A percentile compares a stretch with the other conserved stretches of the same genome.
Evolutionary conservation across 2,797 vertebrate genomes (phyloP).

Genomic region (Ptychadena robeensis): DNA sequence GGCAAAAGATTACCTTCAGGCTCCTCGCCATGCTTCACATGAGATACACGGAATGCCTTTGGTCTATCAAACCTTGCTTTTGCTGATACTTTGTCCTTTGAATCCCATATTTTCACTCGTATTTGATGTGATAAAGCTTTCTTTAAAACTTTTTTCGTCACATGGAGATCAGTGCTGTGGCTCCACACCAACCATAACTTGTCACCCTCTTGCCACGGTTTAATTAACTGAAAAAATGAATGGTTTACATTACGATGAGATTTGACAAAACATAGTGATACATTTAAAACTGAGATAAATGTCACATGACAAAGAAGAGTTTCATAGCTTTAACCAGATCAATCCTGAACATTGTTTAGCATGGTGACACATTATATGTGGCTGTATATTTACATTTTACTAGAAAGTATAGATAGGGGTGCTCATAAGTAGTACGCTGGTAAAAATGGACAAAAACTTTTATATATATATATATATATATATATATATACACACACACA

Average conservation of each 20-base stretch:
- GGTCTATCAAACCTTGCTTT: slow-evolving; percentile 71
- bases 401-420: too few relatives aligned
- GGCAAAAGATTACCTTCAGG: slow-evolving; percentile 2
- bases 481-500: too few relatives aligned
- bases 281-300: not conserved
- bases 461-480: too few relatives aligned
- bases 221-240: slow-evolving; percentile 72
- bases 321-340: not conserved
- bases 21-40: slow-evolving; percentile 24
- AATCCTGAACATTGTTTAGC: not conserved
- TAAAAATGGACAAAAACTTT: too few relatives aligned
- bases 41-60: slow-evolving; percentile 61
- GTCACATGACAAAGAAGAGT: not conserved
- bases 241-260: not conserved
- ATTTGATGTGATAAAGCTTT: slow-evolving; percentile 79
- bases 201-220: slow-evolving; percentile 77
- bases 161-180: slow-evolving; percentile 70
- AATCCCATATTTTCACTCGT: slow-evolving; percentile 77
- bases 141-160: slow-evolving; percentile 77
- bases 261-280: not conserved
- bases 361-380: not conserved
- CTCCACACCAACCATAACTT: slow-evolving; percentile 82
- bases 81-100: slow-evolving; percentile 73
- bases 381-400: too few relatives aligned
- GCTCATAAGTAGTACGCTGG: too few relatives aligned